Conservation (phyloP, 1,140 invertebrate genomes). For the Halesus radiatus region DNA sequence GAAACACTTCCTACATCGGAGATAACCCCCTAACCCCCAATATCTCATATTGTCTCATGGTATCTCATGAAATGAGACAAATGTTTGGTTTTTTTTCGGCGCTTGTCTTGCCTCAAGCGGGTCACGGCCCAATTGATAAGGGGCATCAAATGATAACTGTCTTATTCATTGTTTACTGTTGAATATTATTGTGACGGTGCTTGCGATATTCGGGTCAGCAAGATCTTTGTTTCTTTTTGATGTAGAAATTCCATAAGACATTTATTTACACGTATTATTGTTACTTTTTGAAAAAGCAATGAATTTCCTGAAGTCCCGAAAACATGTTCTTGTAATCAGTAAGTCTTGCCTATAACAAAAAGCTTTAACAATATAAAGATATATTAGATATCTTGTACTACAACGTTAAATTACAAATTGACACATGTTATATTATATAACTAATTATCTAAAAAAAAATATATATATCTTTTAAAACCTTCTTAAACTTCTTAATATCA, state of each 20-base stretch:
- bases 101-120: constrained; percentile 2
- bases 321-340: too few relatives aligned
- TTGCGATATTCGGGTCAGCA: not conserved
- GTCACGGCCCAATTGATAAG: constrained; percentile 30
- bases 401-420: too few relatives aligned
- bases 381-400: too few relatives aligned
- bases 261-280: too few relatives aligned
- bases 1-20: not conserved
- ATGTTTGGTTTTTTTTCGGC: constrained; percentile 21
- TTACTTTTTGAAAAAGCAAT: too few relatives aligned
- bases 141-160: not conserved
- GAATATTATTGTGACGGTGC: not conserved
- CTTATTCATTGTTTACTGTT: constrained; percentile 18
- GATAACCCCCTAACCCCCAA: constrained; percentile 9
- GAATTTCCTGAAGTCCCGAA: too few relatives aligned
- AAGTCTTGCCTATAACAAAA: too few relatives aligned
- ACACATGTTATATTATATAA: too few relatives aligned
- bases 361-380: too few relatives aligned
- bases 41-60: constrained; percentile 17
- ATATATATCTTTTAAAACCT: too few relatives aligned
- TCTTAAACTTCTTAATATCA: too few relatives aligned
- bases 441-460: too few relatives aligned
- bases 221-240: not conserved
- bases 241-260: not conserved
- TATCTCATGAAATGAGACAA: not conserved